Conservation (phyloP, 2,888 invertebrate genomes). For the Drosophila infuscata region DNA sequence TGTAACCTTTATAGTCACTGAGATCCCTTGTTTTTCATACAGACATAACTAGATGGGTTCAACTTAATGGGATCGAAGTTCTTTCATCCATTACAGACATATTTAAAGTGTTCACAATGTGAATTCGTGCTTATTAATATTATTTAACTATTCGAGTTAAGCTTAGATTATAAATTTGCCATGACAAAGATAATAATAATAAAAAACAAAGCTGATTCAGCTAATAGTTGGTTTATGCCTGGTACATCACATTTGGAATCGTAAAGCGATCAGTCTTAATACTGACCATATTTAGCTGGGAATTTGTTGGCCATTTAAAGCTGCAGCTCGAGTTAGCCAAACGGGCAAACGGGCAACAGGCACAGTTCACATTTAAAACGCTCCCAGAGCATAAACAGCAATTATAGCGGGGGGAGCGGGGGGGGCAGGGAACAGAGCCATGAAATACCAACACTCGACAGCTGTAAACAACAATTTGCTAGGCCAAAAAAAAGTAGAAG, state of each 20-base stretch:
- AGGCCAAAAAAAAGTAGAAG: constrained; percentile 17
- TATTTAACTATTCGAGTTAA: background rate
- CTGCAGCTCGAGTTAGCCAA: constrained; percentile 29
- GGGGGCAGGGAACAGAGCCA: constrained; percentile 46
- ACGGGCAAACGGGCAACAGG: constrained; percentile 14
- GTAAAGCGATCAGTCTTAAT: constrained; percentile 50
- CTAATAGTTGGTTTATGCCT: constrained; percentile 25
- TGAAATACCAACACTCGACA: constrained; percentile 77
- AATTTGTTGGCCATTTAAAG: constrained; percentile 38
- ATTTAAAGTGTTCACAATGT: background rate
- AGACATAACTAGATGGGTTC: background rate
- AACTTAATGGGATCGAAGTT: background rate
- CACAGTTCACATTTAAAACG: constrained; percentile 53
- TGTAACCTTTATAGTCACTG: accelerated
- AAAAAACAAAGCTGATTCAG: background rate
- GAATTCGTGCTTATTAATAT: background rate
- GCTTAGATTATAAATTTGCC: background rate
- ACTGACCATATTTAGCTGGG: constrained; percentile 46
- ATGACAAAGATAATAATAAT: background rate
- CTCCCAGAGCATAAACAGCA: constrained; percentile 75
- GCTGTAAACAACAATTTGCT: constrained; percentile 79
- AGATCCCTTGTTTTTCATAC: background rate
- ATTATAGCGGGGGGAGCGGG: constrained; percentile 67
- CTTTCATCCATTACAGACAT: background rate
- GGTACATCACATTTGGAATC: constrained; percentile 30